Evolutionary conservation across 2,113 vertebrate species (phyloP), one percentile per base, ranked within the genome.

Genomic region (Rhipidura dahli): DNA sequence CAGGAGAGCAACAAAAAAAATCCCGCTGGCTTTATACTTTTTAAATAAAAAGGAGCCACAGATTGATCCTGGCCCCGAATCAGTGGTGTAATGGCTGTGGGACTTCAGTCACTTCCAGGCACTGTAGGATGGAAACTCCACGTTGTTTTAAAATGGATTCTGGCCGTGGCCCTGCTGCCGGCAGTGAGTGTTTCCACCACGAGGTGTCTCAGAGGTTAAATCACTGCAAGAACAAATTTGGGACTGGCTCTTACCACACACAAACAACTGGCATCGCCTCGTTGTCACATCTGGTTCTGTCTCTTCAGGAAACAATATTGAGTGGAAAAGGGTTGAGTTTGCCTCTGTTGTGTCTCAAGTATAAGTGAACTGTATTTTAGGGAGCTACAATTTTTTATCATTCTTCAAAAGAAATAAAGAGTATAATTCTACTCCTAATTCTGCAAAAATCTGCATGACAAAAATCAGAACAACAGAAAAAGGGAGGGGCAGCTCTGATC

Each of bases 191-290:
- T 88, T 96, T 93, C 94, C 75, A 89, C 98, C 98, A 95, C 97
- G 96, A 98, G 98, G 98, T 97, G 98, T 97, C 98, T 98, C 98
- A 95, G 85, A 97, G 94, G 94, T 96, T 69, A 69, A 88, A 92
- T 79, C n/a, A 4, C 92, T 92, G 88, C 65, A 31, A 61, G 65
- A 72, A 66, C 37, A 37, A 76, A 42, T 49, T 33, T 23, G 64
- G 40, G 75, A 78, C 37, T n/a, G 39, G 57, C 27, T 80, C 50
- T 50, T 37, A 15, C 12, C 9, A 35, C 73, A 28, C 30, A 53
- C 61, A 13, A 70, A 45, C 65, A 61, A n/a, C 30, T 33, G 63
- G 18, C 42, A 19, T 23, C 1, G 0, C 42, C 72, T 61, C 0
- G 0, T 35, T 28, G 21, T 57, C 45, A 27, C 26, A 12, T 65